Conservation (phyloP, 2,113 vertebrate genomes). For the Cyphomyrus discorhynchus region DNA sequence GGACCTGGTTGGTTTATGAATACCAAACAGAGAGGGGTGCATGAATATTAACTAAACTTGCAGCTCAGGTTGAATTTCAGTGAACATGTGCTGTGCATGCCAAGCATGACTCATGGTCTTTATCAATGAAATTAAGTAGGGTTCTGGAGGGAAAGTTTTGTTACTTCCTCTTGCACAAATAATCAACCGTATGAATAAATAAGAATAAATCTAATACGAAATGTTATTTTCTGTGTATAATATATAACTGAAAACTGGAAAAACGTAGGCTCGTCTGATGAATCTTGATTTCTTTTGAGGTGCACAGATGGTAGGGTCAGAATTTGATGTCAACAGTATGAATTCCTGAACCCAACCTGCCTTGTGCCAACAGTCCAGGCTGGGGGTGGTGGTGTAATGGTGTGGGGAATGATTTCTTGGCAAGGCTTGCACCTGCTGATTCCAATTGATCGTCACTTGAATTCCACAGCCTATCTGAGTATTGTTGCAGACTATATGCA, state of each 20-base stretch:
- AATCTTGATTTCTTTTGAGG: not conserved
- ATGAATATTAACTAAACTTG: not conserved
- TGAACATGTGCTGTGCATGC: not conserved
- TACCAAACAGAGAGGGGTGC: not conserved
- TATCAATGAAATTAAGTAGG: not conserved
- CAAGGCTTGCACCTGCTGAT: not conserved
- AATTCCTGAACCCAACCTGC: not conserved
- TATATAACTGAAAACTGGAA: not conserved
- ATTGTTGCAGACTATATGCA: not conserved
- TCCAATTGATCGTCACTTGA: not conserved
- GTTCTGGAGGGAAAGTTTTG: not conserved
- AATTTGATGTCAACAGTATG: not conserved
- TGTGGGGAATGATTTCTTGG: not conserved
- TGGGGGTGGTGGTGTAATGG: not conserved
- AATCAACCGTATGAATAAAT: not conserved
- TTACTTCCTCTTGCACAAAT: not conserved
- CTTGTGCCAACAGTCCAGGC: not conserved
- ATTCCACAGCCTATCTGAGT: not conserved
- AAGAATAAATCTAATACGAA: not conserved
- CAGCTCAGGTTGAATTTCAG: not conserved
- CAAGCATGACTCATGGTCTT: not conserved
- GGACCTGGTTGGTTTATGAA: not conserved
- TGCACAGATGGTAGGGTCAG: not conserved
- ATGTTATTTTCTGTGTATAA: not conserved
- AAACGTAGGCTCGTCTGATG: not conserved